Evolutionary conservation across 1,140 invertebrate genomes (phyloP), one percentile per base, ranked within the genome.

Genomic region (Capitella teleta): DNA sequence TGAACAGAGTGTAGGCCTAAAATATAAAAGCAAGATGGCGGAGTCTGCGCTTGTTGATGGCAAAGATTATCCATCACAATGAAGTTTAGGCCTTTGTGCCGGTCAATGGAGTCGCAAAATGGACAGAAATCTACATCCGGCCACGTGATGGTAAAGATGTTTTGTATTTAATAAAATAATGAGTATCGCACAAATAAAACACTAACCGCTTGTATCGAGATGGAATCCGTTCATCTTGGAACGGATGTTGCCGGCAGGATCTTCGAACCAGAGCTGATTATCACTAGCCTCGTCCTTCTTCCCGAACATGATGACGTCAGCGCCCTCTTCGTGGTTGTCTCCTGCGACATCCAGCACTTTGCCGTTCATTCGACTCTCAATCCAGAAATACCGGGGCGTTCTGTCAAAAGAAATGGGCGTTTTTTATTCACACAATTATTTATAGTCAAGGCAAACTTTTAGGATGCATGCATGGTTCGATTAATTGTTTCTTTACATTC

Each of bases 181-280:
- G 10, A 14, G 8, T 12, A 14, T 8, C 23, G 21, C 14, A 19
- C 10, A 10, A 14, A 19, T 21, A 1, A 14, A n/a, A n/a, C 10
- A n/a, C 34, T 34, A 34, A 51, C 49, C 49, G 8, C 46, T 32
- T 21, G 46, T 45, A 19, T 47, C 42, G 14, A 51, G 16, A 26
- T 43, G 46, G 1, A 51, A 21, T 14, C 46, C 41, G 24, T 51
- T 28, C 19, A 45, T 19, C 30, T 51, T 51, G 19, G 26, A 34
- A 16, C 49, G 24, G 42, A 51, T 51, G n/a, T 41, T 51, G 14
- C 43, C 49, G 23, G 41, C 38, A 3, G 34, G 24, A 30, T 51
- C 37, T 12, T 51, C 41, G 19, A 45, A 51, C 49, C 49, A 51
- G 28, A 51, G 49, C 42, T 51, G 49, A 34, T 51, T 51, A 43